Percentiles rank a stretch among this genome's conserved stretches.
These are phyloP conservation scores for Chrysaora quinquecirrha DNA, from an alignment of 30 jellyfish, hydroid and myxozoan genomes.

Conservation along the genomic window DNA sequence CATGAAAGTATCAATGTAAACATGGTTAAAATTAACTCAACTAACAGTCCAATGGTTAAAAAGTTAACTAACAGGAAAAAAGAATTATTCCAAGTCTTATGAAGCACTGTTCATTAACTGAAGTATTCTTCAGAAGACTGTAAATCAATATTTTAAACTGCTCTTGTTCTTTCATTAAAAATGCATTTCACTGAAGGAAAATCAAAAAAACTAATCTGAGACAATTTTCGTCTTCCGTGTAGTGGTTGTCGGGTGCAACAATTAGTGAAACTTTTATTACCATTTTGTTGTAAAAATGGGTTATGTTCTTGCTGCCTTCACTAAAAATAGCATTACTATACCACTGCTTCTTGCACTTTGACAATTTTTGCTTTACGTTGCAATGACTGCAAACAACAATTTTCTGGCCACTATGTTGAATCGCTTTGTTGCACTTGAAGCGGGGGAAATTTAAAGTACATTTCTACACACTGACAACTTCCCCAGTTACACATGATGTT, in stretches of 20 bases:
- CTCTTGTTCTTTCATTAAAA: slow-evolving; percentile 10
- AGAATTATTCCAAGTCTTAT: no score
- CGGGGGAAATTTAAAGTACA: background rate
- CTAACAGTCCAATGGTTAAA: no score
- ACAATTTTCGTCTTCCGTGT: slow-evolving; percentile 4
- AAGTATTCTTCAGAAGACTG: no score
- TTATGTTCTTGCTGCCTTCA: background rate
- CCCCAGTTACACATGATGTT: background rate
- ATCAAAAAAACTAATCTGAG: background rate
- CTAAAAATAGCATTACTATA: background rate
- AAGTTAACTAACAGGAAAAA: no score
- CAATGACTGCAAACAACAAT: no score
- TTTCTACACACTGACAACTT: slow-evolving; percentile 1
- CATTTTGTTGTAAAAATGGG: slow-evolving; percentile 7
- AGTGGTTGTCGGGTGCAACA: background rate
- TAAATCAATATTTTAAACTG: slow-evolving; percentile 3
- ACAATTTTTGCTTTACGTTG: background rate
- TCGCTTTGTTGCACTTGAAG: background rate
- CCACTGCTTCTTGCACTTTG: slow-evolving; percentile 15
- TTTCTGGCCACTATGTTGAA: background rate
- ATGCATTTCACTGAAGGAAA: slow-evolving; percentile 1
- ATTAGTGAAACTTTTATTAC: background rate
- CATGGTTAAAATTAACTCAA: no score
- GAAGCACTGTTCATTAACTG: no score
- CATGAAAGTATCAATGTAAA: no score